Evolutionary conservation across 2,888 invertebrate species (phyloP).

Genomic region (Dascillus cervinus): DNA sequence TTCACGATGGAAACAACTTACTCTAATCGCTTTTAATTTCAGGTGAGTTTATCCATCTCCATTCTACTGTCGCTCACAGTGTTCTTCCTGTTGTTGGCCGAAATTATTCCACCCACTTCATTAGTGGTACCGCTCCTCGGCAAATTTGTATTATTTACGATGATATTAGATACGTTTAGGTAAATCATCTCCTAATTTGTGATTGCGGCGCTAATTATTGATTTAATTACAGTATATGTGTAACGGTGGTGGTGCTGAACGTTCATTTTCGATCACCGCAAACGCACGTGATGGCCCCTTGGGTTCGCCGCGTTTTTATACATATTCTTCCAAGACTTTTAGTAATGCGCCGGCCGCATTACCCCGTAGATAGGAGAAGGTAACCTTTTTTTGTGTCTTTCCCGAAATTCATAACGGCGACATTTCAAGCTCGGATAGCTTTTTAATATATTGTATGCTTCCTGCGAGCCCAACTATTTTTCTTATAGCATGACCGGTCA

Average conservation of each 20-base stretch:
- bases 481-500: constrained; percentile 30
- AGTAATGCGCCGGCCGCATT: constrained; percentile 81
- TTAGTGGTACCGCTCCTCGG: constrained; percentile 88
- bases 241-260: constrained; percentile 83
- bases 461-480: neutral
- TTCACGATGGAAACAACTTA: too few species aligned
- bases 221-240: constrained; percentile 35
- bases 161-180: constrained; percentile 94
- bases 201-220: neutral
- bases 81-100: constrained; percentile 88
- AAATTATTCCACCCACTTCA: constrained; percentile 86
- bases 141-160: constrained; percentile 91
- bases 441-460: neutral
- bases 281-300: constrained; percentile 95
- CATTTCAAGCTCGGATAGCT: neutral
- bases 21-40: too few species aligned
- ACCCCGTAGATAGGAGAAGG: constrained; percentile 54
- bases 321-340: constrained; percentile 90
- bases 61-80: constrained; percentile 91
- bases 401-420: neutral
- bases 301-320: constrained; percentile 93
- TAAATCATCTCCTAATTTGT: constrained; percentile 37
- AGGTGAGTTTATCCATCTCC: constrained; percentile 92
- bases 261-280: constrained; percentile 97
- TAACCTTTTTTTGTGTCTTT: constrained; percentile 25